phyloP scores from a whole-genome alignment of 2,888 invertebrate genomes.

The Mechanitis mazaeus region DNA sequence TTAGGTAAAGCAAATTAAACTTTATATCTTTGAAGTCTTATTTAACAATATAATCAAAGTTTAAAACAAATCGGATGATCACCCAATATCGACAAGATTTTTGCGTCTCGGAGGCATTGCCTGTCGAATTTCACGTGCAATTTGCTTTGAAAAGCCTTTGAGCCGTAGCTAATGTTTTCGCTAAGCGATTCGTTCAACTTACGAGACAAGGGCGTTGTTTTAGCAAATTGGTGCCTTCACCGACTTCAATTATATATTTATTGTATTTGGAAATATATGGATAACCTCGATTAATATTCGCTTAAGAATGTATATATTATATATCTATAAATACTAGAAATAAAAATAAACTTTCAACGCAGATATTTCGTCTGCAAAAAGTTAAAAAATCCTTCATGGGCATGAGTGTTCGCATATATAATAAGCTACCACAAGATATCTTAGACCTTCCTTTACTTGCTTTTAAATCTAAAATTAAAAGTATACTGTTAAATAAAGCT shows the following conservation, averaged over 20 bases:
- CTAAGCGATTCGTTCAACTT: slow-evolving; percentile 64
- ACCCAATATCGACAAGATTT: slow-evolving; percentile 45
- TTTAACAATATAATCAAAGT: slow-evolving; percentile 43
- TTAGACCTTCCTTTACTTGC: no score
- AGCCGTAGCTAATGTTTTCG: slow-evolving; percentile 69
- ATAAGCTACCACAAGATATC: no score
- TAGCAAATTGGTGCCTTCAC: slow-evolving; percentile 47
- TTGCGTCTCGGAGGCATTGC: slow-evolving; percentile 50
- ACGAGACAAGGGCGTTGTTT: slow-evolving; percentile 47
- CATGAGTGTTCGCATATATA: no score
- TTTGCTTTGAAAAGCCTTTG: slow-evolving; percentile 69
- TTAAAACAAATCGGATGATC: slow-evolving; percentile 36
- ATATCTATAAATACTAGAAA: no score
- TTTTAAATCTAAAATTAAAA: no score
- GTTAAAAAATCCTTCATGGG: no score
- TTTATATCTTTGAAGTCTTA: slow-evolving; percentile 21
- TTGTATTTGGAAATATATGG: slow-evolving; percentile 16
- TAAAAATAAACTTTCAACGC: no score
- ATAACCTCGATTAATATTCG: neutral
- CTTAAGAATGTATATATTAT: no score
- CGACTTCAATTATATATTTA: slow-evolving; percentile 31
- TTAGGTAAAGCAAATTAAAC: slow-evolving; percentile 8
- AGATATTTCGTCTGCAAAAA: no score
- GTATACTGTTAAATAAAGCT: no score
- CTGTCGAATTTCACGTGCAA: slow-evolving; percentile 71